Evolutionary conservation across 1,140 invertebrate species (phyloP).

Genomic region (Drosophila bipectinata): DNA sequence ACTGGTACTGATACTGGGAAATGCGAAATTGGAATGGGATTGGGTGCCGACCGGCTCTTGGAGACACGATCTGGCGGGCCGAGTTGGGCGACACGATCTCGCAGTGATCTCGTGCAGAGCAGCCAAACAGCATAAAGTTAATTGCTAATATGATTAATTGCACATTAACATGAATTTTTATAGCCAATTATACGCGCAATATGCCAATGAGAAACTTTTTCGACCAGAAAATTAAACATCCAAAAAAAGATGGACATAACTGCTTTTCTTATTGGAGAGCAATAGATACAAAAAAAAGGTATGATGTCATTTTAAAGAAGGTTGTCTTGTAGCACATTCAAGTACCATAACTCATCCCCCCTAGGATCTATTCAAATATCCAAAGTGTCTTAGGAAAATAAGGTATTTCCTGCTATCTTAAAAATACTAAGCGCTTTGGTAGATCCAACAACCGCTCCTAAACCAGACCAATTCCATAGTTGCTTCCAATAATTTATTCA

Average conservation of each 20-base stretch:
- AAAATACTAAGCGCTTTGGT: not conserved
- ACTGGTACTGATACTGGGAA: not conserved
- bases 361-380: not conserved
- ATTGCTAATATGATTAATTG: constrained; percentile 83
- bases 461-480: constrained; percentile 29
- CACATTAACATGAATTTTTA: constrained; percentile 83
- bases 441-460: constrained; percentile 5
- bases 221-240: not conserved
- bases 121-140: constrained; percentile 80
- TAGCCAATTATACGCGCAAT: constrained; percentile 79
- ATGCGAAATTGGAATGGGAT: constrained; percentile 36
- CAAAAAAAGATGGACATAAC: constrained; percentile 3
- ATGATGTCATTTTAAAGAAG: not conserved
- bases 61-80: constrained; percentile 55
- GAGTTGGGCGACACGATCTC: constrained; percentile 33
- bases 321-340: too few species aligned
- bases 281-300: not conserved
- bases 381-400: not conserved
- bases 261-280: not conserved
- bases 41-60: constrained; percentile 60
- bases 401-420: not conserved
- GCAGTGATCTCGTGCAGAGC: constrained; percentile 72
- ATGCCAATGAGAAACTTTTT: constrained; percentile 69
- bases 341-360: too few species aligned
- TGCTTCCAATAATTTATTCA: constrained; percentile 64